These are phyloP conservation scores for Asobara japonica DNA, from an alignment of 1,140 invertebrate genomes.

Conservation along the genomic window DNA sequence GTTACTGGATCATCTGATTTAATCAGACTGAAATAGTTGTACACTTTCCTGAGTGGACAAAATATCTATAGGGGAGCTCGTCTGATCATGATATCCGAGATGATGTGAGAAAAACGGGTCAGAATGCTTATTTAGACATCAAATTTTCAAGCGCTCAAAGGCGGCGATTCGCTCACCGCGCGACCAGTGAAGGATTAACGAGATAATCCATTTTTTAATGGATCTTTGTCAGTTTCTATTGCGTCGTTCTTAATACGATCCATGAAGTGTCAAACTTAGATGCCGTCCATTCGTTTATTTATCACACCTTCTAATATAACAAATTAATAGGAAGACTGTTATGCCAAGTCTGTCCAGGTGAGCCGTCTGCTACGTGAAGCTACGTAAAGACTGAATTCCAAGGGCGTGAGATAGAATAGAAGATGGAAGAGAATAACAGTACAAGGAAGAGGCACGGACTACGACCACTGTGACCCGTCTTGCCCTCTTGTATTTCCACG, in stretches of 20 bases:
- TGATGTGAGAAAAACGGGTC: too few species aligned
- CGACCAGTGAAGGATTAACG: too few species aligned
- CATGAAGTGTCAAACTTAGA: background rate
- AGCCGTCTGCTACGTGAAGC: constrained; percentile 25
- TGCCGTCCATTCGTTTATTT: too few species aligned
- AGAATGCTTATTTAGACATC: too few species aligned
- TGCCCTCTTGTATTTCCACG: constrained; percentile 46
- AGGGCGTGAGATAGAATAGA: constrained; percentile 13
- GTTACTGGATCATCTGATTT: background rate
- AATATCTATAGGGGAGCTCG: background rate
- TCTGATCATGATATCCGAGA: too few species aligned
- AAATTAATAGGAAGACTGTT: constrained; percentile 24
- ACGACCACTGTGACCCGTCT: constrained; percentile 22
- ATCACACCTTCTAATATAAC: background rate
- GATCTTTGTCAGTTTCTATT: too few species aligned
- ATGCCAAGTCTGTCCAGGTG: constrained; percentile 17
- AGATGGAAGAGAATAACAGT: constrained; percentile 1
- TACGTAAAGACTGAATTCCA: constrained; percentile 31
- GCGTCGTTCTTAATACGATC: too few species aligned
- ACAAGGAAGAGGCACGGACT: constrained; percentile 28
- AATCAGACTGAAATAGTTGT: background rate
- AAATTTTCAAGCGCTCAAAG: too few species aligned
- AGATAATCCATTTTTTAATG: too few species aligned
- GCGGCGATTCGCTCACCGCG: too few species aligned
- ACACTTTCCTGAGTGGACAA: background rate